phyloP scores from a whole-genome alignment of 2,113 vertebrate species.

The Falcunculus frontatus region DNA sequence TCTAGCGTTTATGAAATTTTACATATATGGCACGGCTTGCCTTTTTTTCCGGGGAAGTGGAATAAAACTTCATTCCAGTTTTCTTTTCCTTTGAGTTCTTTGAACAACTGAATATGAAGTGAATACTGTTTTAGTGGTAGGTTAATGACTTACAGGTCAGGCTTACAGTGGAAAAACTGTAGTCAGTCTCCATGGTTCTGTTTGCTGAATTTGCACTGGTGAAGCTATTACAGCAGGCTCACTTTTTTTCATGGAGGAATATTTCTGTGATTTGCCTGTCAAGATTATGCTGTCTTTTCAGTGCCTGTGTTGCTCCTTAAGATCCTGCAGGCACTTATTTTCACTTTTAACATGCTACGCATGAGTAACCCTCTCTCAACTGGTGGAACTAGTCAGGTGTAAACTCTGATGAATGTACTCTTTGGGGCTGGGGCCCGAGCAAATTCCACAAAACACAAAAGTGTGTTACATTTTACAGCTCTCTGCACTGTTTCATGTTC shows the following conservation, averaged over 20 bases:
- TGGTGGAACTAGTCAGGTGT: neutral
- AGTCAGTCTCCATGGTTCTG: neutral
- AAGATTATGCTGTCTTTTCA: neutral
- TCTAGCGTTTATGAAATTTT: neutral
- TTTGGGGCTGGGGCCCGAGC: neutral
- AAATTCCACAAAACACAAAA: neutral
- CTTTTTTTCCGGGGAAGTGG: neutral
- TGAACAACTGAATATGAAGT: neutral
- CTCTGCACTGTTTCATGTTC: neutral
- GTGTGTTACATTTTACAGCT: neutral
- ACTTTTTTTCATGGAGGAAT: neutral
- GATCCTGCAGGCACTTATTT: neutral
- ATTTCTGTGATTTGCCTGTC: neutral
- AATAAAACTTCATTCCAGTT: neutral
- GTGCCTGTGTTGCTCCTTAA: neutral
- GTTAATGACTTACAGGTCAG: conserved; percentile 19
- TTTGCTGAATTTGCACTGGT: neutral
- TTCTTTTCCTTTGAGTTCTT: neutral
- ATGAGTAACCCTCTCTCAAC: neutral
- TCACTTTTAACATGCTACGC: neutral
- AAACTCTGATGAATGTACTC: neutral
- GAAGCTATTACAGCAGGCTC: neutral
- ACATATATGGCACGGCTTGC: neutral
- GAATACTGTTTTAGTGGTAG: neutral
- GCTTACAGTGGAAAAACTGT: neutral